Evolutionary conservation across 1,140 invertebrate genomes (phyloP), one percentile per base, ranked within the genome.

Genomic region (Phortica variegata): DNA sequence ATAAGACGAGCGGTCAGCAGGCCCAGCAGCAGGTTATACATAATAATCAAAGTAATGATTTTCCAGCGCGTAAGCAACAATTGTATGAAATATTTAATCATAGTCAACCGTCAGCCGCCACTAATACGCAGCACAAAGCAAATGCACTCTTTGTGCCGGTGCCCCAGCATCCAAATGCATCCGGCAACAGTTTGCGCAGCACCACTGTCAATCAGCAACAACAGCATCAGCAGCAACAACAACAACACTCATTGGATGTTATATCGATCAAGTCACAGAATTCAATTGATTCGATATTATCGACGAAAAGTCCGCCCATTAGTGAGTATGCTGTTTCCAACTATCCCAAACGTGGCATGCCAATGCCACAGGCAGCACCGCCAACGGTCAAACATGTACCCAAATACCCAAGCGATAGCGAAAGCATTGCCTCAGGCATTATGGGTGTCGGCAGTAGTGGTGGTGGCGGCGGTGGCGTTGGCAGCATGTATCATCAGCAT

Each of bases 351-450:
- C 52, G 69, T 0, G 54, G 48, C 29, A 56, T 60, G 29, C 65
- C 66, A 15, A 60, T 73, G 61, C 60, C 59, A 23, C 56, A 58
- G 52, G 49, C 57, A 6, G 42, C 33, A 15, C 12, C 21, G 39
- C 78, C 79, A 52, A 77, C 70, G 9, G 72, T 79, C 7, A 82
- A 82, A 69, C 81, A 80, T 39, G 80, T 82, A 3, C 79, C 80
- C 45, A 83, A 83, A 54, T 82, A 82, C 60, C 80, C 80, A 5
- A 82, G 81, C 26, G 82, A 83, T 43, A 83, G 81, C 47, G 82
- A 83, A 49, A 83, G 81, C 60, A 80, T 83, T 44, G 81, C 81
- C 0, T 81, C 80, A 0, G 81, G 81, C 9, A 70, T 69, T 2
- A 53, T 73, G 17, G 57, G 26, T 9, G 34, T 36, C 13, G 36